Conservation (phyloP, 2,888 invertebrate species). For the Tridacna gigas region DNA sequence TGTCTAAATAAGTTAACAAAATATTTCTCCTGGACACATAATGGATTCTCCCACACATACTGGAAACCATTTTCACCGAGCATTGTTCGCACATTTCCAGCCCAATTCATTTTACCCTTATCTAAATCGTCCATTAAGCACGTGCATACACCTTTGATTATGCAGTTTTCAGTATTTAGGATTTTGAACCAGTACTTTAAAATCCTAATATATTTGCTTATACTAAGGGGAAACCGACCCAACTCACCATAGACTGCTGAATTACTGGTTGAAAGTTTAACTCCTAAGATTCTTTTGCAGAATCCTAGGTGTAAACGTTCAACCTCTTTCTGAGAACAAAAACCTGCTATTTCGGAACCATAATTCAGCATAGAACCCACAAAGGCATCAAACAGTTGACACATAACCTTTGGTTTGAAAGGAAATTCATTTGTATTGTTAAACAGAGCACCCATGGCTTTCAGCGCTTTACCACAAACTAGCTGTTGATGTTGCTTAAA, state of each 20-base stretch:
- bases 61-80: background rate
- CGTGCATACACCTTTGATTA: background rate
- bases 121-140: background rate
- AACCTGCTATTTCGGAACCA: slow-evolving; percentile 33
- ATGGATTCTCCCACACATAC: slow-evolving; percentile 11
- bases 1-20: background rate
- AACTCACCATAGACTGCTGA: slow-evolving; percentile 23
- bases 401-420: slow-evolving; percentile 22
- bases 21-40: background rate
- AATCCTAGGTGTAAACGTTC: slow-evolving; percentile 40
- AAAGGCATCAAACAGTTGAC: slow-evolving; percentile 37
- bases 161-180: slow-evolving; percentile 9
- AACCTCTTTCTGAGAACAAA: slow-evolving; percentile 18
- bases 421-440: slow-evolving; percentile 2
- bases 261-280: slow-evolving; percentile 28
- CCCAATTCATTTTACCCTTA: background rate
- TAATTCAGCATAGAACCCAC: slow-evolving; percentile 34
- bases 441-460: slow-evolving; percentile 23
- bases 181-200: slow-evolving; percentile 34
- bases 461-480: slow-evolving; percentile 29
- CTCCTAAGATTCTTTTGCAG: slow-evolving; percentile 23
- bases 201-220: slow-evolving; percentile 25
- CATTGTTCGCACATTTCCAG: background rate
- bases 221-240: slow-evolving; percentile 23
- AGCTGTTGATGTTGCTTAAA: slow-evolving; percentile 17